Base-by-base conservation (phyloP, 2,113 vertebrate species). In the Arothron firmamentum region DNA sequence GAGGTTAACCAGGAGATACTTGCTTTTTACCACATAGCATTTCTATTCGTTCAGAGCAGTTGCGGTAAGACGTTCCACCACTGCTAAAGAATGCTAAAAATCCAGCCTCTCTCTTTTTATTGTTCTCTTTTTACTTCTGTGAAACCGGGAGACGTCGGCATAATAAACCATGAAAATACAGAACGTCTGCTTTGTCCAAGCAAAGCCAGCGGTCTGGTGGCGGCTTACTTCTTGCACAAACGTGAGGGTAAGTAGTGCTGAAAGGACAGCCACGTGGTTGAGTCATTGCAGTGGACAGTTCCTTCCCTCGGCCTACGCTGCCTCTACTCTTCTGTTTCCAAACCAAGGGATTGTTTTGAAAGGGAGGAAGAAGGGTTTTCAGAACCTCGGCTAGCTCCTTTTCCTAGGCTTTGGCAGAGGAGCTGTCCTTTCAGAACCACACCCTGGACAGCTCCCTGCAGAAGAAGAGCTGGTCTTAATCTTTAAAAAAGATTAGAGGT, bases 301-400 rank as follows among this genome's bases (percentile, higher is more conserved):
- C 52, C 54, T 59, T 17, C 52, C 23, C 49, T 57, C 21, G 10
- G 56, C 65, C 57, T 34, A 28, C 48, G 56, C 71, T 52, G 28
- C 54, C 62, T 65, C 23, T 14, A 17, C 53, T 59, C 66, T 41
- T 43, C 46, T 14, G 4, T 45, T 60, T 53, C n/a, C 25, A n/a
- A n/a, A n/a, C n/a, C n/a, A n/a, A n/a, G n/a, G 52, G 28, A 15
- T 45, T 65, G 65, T 52, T 62, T 69, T 52, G 43, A 20, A 56
- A 53, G 59, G 17, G 61, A 59, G 67, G 9, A 16, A 58, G 72
- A 63, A 20, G 7, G 49, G 17, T 14, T 50, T 70, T 78, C 77
- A 82, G 75, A 16, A 79, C 68, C 60, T 51, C 51, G 75, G 75
- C 75, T 21, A 84, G 77, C 73, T 81, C 64, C 41, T 45, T 51